Base-by-base conservation (phyloP, 2,113 vertebrate genomes). In the Oryzias melastigma region DNA sequence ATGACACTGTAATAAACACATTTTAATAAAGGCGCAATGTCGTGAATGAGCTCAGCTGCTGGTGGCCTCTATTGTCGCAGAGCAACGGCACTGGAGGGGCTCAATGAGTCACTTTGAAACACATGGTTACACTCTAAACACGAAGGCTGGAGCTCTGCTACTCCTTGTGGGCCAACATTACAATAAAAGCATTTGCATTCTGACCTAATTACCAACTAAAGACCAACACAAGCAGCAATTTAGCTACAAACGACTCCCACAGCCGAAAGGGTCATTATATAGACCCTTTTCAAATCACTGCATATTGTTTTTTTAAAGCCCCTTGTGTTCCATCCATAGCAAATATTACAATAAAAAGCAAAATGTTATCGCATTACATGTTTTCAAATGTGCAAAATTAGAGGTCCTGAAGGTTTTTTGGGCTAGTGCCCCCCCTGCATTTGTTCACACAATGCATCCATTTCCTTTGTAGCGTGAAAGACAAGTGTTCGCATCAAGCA, bases 171-270 rank as follows among this genome's bases (percentile, higher is more conserved):
- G 64, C 71, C 70, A 42, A 69, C 74, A 82, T 67, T 68, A 86
- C 84, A 83, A 86, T 74, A 74, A 65, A 52, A 14, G 51, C 85
- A 70, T 87, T 83, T 76, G 62, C 77, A 85, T 88, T 84, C 76
- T 90, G 89, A 89, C 84, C 85, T 88, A 86, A 85, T 89, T 89
- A 86, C 54, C 27, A 64, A 76, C 71, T 52, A 60, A 73, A 79
- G 75, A 82, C 67, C 69, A 65, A 73, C 77, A 83, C 69, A 76
- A 79, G 81, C 81, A 58, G 81, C 79, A 83, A 85, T 87, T 84
- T 85, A 71, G 72, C 18, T 64, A 62, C 63, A 59, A 84, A 84
- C 60, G 75, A 71, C 58, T 85, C 85, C 73, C 82, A 27, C 14
- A 19, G 73, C 75, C 68, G 59, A 68, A 68, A 49, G 68, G 63